These are phyloP conservation scores for Drosophila serrata DNA, from an alignment of 1,140 invertebrate species.

Conservation along the genomic window DNA sequence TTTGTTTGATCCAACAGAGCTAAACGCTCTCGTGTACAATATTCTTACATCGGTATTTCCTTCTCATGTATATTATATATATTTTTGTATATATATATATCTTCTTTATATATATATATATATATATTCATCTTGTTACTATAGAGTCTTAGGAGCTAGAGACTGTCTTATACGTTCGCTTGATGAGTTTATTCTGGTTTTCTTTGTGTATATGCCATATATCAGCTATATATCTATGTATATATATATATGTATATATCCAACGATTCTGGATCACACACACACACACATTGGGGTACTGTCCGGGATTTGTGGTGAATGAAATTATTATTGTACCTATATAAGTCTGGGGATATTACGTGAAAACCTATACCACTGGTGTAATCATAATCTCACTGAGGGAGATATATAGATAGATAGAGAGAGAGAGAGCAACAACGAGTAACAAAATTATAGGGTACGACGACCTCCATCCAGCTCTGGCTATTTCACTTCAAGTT, in stretches of 20 bases:
- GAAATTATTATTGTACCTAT: slow-evolving; percentile 66
- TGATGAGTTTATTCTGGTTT: slow-evolving; percentile 57
- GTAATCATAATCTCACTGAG: slow-evolving; percentile 52
- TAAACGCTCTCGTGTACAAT: slow-evolving; percentile 59
- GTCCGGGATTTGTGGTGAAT: neutral
- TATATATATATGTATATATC: slow-evolving; percentile 10
- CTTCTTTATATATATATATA: slow-evolving; percentile 6
- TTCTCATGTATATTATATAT: slow-evolving; percentile 32
- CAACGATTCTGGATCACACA: slow-evolving; percentile 35
- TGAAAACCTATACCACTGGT: slow-evolving; percentile 69
- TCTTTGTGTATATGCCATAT: slow-evolving; percentile 32
- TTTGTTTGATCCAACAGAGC: slow-evolving; percentile 56
- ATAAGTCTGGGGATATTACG: slow-evolving; percentile 63
- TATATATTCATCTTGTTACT: slow-evolving; percentile 10
- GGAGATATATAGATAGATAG: neutral
- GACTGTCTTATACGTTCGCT: slow-evolving; percentile 62
- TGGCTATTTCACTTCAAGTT: slow-evolving; percentile 73
- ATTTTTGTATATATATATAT: slow-evolving; percentile 24
- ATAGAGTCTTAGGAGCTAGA: slow-evolving; percentile 59
- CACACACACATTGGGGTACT: slow-evolving; percentile 17
- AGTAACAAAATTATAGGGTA: slow-evolving; percentile 4
- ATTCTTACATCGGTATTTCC: slow-evolving; percentile 27
- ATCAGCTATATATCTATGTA: slow-evolving; percentile 11
- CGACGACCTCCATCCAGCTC: slow-evolving; percentile 12
- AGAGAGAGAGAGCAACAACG: slow-evolving; percentile 9